phyloP scores from a whole-genome alignment of 1,140 invertebrate species.

The Eufriesea mexicana region DNA sequence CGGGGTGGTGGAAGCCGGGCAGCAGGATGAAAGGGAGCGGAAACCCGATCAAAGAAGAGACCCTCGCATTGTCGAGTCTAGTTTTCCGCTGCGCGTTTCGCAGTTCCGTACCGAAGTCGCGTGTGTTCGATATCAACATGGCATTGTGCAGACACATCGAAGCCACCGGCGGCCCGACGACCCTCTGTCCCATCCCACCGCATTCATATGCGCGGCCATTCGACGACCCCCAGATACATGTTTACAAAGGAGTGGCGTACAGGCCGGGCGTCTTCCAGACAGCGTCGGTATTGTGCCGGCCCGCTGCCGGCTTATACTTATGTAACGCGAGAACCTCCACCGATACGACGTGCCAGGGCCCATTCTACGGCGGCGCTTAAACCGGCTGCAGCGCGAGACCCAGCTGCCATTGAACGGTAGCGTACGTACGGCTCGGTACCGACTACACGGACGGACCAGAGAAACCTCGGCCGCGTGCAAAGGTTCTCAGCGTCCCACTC shows the following conservation, averaged over 20 bases:
- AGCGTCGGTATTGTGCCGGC: conserved; percentile 67
- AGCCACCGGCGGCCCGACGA: no score
- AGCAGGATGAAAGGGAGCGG: conserved; percentile 1
- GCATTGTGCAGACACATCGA: conserved; percentile 70
- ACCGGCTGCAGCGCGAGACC: conserved; percentile 18
- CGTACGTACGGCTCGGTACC: neutral
- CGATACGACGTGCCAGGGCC: conserved; percentile 31
- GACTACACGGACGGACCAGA: conserved; percentile 6
- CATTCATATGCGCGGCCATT: conserved; percentile 49
- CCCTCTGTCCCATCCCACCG: neutral
- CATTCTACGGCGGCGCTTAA: conserved; percentile 54
- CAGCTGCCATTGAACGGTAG: conserved; percentile 64
- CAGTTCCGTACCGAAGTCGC: conserved; percentile 56
- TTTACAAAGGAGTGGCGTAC: conserved; percentile 59
- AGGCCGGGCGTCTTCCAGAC: conserved; percentile 65
- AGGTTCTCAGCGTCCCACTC: conserved; percentile 51
- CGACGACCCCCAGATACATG: conserved; percentile 59
- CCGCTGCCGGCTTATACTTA: conserved; percentile 67
- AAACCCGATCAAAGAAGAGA: conserved; percentile 18
- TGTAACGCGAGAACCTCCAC: conserved; percentile 67
- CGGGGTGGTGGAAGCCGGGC: neutral
- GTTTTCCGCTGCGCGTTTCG: conserved; percentile 62
- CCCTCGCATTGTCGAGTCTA: conserved; percentile 29
- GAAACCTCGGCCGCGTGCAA: conserved; percentile 54
- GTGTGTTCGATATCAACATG: conserved; percentile 70